Evolutionary conservation across 2,797 vertebrate species (phyloP), one percentile per base, ranked within the genome.

Genomic region (Paratrypauchen microcephalus): DNA sequence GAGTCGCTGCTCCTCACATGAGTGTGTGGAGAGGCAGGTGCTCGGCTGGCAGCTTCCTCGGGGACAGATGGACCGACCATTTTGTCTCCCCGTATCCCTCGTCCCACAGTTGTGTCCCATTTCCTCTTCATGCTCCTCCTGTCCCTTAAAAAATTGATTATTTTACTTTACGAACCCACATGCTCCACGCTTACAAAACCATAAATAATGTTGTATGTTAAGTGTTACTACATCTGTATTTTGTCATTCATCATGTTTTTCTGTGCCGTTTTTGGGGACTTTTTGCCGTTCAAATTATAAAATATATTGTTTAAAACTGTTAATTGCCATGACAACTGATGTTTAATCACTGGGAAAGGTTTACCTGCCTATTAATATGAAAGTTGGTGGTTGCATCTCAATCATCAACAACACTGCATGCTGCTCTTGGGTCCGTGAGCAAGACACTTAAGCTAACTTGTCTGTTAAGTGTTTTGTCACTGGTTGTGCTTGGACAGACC

Each of bases 21-120:
- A 72, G 58, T 65, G 6, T 28, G 36, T 64, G 66, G 65, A 64
- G 55, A 8, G 47, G 73, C 83, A 85, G 80, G 83, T 87, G 78
- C 77, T 75, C 70, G 75, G 86, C 84, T 93, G 92, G 92, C 90
- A 83, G 66, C 73, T 64, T 78, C 74, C 68, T 71, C 80, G 58
- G 50, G 83, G 86, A 89, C 92, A 94, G 92, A 94, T 93, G 92
- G 92, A 83, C 71, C 77, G 76, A 85, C 86, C 92, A 91, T 91
- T 89, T 81, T 92, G 88, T 87, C 89, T 84, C 90, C 70, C 83
- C 80, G 86, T 84, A 92, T 78, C 73, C 79, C 86, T 24, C 47
- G 18, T 65, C 45, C 63, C 63, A 65, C 45, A 47, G 21, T 63
- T 26, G 23, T 63, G 61, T 47, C 61, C 71, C 66, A 48, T 85